phyloP scores from a whole-genome alignment of 1,140 invertebrate genomes.

The Wiebesia pumilae region DNA sequence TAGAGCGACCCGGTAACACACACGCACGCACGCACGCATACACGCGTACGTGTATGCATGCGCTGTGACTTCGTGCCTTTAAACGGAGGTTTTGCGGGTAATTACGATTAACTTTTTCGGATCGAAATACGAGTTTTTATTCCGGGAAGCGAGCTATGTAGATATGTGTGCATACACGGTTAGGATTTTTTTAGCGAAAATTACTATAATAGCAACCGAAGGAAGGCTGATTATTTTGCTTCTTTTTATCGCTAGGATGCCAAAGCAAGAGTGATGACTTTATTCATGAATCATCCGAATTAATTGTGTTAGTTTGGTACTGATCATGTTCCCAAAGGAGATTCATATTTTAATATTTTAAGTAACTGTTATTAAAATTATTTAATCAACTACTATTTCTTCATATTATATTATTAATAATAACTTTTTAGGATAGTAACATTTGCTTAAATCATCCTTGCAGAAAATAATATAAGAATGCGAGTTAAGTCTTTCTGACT shows the following conservation, averaged over 20 bases:
- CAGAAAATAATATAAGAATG: no score
- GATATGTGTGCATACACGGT: background rate
- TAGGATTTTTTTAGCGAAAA: slow-evolving; percentile 34
- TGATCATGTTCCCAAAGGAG: background rate
- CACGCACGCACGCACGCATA: no score
- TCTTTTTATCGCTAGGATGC: background rate
- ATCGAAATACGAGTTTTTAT: slow-evolving; percentile 52
- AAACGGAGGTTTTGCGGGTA: slow-evolving; percentile 26
- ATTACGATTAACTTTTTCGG: slow-evolving; percentile 48
- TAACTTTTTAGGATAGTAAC: background rate
- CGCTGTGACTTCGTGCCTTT: slow-evolving; percentile 21
- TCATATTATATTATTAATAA: slow-evolving; percentile 1
- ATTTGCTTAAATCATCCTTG: background rate
- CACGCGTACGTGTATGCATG: slow-evolving; percentile 8
- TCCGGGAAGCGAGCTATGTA: slow-evolving; percentile 20
- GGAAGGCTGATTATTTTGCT: slow-evolving; percentile 9
- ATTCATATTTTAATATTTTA: background rate
- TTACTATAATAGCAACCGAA: slow-evolving; percentile 46
- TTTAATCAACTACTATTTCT: background rate
- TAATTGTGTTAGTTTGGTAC: slow-evolving; percentile 11
- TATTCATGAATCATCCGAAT: slow-evolving; percentile 36
- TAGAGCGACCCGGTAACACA: background rate
- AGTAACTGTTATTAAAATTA: no score
- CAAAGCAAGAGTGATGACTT: slow-evolving; percentile 34
- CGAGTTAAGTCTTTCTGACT: no score